phyloP scores from a whole-genome alignment of 2,888 invertebrate genomes.

The Tenthredo notha region DNA sequence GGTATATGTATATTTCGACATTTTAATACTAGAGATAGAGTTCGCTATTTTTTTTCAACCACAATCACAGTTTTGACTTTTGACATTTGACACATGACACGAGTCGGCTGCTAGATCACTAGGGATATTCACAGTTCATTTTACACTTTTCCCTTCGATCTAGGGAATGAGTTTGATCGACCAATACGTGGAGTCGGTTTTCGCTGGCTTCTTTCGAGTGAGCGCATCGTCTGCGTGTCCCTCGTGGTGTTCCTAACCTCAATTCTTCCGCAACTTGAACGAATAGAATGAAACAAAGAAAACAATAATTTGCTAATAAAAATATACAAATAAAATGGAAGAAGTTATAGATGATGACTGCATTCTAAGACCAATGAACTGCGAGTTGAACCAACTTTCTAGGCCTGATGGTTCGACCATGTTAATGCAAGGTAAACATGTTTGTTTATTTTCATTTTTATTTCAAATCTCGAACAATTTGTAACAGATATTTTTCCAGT shows the following conservation, averaged over 20 bases:
- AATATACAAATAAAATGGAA: conserved; percentile 42
- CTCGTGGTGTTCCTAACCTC: conserved; percentile 1
- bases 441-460: conserved; percentile 4
- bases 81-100: background rate
- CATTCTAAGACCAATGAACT: conserved; percentile 80
- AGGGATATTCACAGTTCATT: background rate
- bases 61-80: background rate
- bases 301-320: background rate
- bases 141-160: background rate
- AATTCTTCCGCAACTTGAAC: background rate
- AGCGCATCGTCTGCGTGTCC: background rate
- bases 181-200: background rate
- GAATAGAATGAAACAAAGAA: background rate
- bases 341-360: conserved; percentile 63
- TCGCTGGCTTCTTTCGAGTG: background rate
- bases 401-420: conserved; percentile 90
- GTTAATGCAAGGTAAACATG: conserved; percentile 85
- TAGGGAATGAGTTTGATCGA: background rate
- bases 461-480: too few relatives aligned
- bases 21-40: background rate
- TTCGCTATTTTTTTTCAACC: background rate
- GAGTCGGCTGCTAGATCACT: background rate
- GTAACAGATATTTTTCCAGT: background rate
- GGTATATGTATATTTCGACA: background rate
- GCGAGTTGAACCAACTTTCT: conserved; percentile 86